Base-by-base conservation (phyloP, 2,888 invertebrate genomes). In the Philopedon plagiatum region DNA sequence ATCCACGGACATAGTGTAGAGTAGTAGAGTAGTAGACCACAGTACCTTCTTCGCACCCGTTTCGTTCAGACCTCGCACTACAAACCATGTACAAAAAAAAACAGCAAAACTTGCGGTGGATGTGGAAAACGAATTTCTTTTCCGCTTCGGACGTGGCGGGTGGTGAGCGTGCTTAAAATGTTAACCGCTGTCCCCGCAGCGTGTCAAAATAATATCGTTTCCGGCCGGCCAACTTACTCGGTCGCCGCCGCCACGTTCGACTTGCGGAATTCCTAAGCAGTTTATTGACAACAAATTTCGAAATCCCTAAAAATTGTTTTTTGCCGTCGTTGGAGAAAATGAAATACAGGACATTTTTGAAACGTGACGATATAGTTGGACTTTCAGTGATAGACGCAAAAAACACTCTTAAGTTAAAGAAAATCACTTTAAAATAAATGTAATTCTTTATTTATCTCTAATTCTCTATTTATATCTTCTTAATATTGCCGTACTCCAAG, bases 141-240 rank as follows among this genome's bases (percentile, higher is more conserved):
- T 58, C 58, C 37, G 58, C 19, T 21, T 58, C 37, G 58, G 8
- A 37, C 37, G 39, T 58, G 39, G 15, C 54, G 41, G 39, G 39
- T 8, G 39, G 39, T 8, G 56, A 39, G 56, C 64, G 64, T 65
- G 64, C 64, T 56, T 26, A 56, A 65, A 65, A 65, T 65, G 56
- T 65, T 65, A 65, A 65, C 64, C 39, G 56, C 21, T 29, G 39
- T 56, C 56, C 21, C n/a, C 46, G 2, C 21, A 15, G 51, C 49
- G 26, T 54, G 51, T 54, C 51, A 54, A 54, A 54, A 54, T 54
- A 54, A 54, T 54, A 54, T 54, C 51, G 29, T 54, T 54, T 54
- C 51, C 29, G 51, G 51, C 8, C 51, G 29, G n/a, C 26, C 15
- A 54, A 54, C 29, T 54, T 54, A 32, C 29, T 18, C n/a, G 15